Evolutionary conservation across 2,113 vertebrate genomes (phyloP).

Genomic region (Calyptomena viridis): DNA sequence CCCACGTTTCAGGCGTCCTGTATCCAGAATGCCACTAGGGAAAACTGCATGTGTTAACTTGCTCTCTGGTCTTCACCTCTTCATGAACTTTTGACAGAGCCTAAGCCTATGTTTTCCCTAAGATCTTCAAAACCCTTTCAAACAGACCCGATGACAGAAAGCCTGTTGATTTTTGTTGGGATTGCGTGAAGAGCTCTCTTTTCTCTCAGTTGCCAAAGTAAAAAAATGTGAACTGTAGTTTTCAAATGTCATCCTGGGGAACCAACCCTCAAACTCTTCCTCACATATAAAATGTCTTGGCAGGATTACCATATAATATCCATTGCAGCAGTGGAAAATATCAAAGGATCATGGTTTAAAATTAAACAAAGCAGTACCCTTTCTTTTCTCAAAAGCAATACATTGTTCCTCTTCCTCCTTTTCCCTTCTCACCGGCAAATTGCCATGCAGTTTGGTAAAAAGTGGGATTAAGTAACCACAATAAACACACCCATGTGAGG

Average conservation of each 20-base stretch:
- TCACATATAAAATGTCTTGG: conserved; percentile 30
- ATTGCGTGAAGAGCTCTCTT: not conserved
- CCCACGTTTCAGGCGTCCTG: conserved; percentile 4
- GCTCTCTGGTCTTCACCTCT: not conserved
- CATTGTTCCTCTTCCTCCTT: not conserved
- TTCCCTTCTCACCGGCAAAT: not conserved
- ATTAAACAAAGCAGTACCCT: conserved; percentile 26
- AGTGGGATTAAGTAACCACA: not conserved
- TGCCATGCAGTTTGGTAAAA: not conserved
- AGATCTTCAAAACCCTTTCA: not conserved
- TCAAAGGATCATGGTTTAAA: conserved; percentile 43
- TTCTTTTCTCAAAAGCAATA: not conserved
- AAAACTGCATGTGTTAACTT: not conserved
- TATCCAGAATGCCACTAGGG: not conserved
- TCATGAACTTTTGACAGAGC: not conserved
- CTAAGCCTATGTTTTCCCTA: not conserved
- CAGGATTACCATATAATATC: conserved; percentile 54
- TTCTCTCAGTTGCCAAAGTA: not conserved
- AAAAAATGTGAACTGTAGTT: not conserved
- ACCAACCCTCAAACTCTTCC: conserved; percentile 21
- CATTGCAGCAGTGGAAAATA: conserved; percentile 58
- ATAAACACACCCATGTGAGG: not conserved
- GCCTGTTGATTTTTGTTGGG: conserved; percentile 5
- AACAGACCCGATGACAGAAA: conserved; percentile 11
- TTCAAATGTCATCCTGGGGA: conserved; percentile 41